phyloP scores from a whole-genome alignment of 2,113 vertebrate genomes.

The Atlantisia rogersi region DNA sequence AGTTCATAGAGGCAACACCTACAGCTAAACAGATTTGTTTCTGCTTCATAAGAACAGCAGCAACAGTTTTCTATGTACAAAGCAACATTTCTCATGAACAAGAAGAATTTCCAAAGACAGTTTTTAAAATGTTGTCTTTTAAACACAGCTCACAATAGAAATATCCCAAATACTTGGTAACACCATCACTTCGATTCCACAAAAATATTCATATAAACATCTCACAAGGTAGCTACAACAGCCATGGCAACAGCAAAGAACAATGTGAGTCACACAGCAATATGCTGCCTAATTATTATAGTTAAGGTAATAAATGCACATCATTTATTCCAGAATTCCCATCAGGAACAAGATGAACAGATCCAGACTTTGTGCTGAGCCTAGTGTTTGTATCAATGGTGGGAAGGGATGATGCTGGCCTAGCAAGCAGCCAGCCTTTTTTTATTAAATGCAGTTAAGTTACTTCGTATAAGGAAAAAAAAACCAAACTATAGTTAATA shows the following conservation, averaged over 20 bases:
- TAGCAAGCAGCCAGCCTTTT: background rate
- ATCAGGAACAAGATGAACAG: background rate
- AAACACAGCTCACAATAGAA: background rate
- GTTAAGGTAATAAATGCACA: background rate
- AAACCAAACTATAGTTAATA: background rate
- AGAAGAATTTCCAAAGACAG: background rate
- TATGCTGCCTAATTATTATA: background rate
- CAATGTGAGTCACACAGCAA: background rate
- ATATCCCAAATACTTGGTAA: background rate
- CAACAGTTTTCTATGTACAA: background rate
- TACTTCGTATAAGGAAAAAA: background rate
- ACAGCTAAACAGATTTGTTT: background rate
- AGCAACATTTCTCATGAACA: background rate
- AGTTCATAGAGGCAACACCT: background rate
- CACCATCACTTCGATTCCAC: background rate
- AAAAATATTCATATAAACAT: background rate
- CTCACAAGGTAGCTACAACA: background rate
- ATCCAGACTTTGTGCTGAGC: background rate
- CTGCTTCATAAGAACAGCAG: background rate
- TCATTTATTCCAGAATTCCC: background rate
- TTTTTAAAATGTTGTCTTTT: background rate
- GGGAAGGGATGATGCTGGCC: background rate
- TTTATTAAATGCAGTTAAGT: background rate
- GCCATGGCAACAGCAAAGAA: slow-evolving; percentile 3
- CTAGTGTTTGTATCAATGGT: background rate